A percentile compares a stretch with the other conserved stretches of the same genome.
These are phyloP conservation scores for Mya arenaria DNA, from an alignment of 1,140 invertebrate genomes.

Conservation along the genomic window DNA sequence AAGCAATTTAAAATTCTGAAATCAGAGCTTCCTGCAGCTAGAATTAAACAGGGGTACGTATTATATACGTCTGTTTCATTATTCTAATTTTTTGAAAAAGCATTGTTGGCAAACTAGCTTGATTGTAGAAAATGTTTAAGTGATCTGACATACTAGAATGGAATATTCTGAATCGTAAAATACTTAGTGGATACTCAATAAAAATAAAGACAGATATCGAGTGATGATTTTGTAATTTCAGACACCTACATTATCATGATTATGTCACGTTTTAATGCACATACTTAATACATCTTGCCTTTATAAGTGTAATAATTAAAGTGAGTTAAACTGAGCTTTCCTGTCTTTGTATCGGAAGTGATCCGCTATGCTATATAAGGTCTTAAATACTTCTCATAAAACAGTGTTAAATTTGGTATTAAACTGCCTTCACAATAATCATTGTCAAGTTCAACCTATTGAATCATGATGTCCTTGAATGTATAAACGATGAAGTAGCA, in stretches of 20 bases:
- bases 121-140: no score
- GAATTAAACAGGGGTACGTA: conserved; percentile 41
- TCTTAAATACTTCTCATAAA: background rate
- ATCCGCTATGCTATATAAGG: background rate
- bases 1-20: conserved; percentile 43
- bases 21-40: conserved; percentile 12
- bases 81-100: conserved; percentile 47
- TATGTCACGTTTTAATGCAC: no score
- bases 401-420: no score
- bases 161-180: no score
- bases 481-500: no score
- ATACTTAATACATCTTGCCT: no score
- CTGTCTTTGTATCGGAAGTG: no score
- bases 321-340: no score
- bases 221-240: background rate
- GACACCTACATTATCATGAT: background rate
- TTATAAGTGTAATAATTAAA: no score
- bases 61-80: conserved; percentile 54
- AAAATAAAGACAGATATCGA: background rate
- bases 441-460: background rate
- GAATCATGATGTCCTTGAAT: no score
- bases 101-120: conserved; percentile 55
- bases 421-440: no score
- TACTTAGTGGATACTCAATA: no score
- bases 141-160: background rate